Conservation (phyloP, 1,140 invertebrate species). For the Daktulosphaira vitifoliae region DNA sequence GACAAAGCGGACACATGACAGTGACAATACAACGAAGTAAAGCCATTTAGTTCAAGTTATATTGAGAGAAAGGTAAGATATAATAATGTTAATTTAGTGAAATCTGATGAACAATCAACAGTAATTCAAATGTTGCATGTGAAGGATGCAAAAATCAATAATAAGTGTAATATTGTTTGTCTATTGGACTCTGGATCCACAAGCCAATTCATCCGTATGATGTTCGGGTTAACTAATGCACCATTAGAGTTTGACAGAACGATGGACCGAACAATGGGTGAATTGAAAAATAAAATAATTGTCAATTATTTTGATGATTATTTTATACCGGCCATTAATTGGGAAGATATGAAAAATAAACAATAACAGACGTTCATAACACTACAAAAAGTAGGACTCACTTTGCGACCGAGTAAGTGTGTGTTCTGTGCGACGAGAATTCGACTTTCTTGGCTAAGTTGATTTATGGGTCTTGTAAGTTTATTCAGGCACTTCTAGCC, state of each 20-base stretch:
- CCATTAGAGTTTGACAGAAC: constrained; percentile 9
- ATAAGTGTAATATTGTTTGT: no score
- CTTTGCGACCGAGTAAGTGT: background rate
- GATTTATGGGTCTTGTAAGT: background rate
- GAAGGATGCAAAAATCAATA: no score
- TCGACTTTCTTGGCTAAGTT: constrained; percentile 2
- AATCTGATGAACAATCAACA: no score
- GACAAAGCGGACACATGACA: no score
- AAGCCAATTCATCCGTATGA: constrained; percentile 35
- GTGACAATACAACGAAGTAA: no score
- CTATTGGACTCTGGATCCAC: no score
- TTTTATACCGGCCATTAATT: background rate
- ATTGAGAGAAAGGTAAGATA: no score
- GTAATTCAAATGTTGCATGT: no score
- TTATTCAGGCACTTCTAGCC: constrained; percentile 2
- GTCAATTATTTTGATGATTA: constrained; percentile 12
- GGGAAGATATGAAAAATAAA: background rate
- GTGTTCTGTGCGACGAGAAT: background rate
- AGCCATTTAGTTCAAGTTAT: no score
- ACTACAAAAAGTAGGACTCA: background rate
- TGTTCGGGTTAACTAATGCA: constrained; percentile 38
- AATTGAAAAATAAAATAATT: background rate
- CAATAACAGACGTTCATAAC: background rate
- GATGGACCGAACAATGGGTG: constrained; percentile 15
- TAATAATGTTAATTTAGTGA: no score